Evolutionary conservation across 2,113 vertebrate species (phyloP).

Genomic region (Heterocephalus glaber): DNA sequence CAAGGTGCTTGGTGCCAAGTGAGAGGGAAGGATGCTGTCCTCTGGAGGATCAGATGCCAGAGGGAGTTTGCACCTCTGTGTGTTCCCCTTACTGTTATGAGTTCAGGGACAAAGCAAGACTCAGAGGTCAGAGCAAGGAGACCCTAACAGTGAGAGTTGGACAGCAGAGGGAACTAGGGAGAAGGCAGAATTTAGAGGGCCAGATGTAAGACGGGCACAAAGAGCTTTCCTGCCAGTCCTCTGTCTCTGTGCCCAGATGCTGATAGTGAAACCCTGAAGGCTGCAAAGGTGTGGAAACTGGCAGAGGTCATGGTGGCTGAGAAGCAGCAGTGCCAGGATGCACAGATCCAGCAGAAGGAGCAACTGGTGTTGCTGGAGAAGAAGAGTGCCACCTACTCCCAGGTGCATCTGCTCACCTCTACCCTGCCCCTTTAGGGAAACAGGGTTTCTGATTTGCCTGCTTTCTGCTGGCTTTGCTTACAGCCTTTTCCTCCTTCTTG

Average conservation of each 20-base stretch:
- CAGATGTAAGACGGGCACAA: background rate
- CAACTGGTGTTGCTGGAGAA: slow-evolving; percentile 85
- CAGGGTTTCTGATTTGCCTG: background rate
- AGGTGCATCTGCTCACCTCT: slow-evolving; percentile 63
- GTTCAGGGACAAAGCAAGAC: background rate
- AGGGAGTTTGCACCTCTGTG: background rate
- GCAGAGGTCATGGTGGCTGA: slow-evolving; percentile 85
- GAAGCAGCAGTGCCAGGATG: slow-evolving; percentile 84
- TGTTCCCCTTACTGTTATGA: background rate
- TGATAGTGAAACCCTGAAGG: slow-evolving; percentile 86
- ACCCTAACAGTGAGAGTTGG: background rate
- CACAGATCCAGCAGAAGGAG: slow-evolving; percentile 83
- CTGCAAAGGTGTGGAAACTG: slow-evolving; percentile 85
- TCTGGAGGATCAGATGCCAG: background rate
- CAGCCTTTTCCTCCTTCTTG: background rate
- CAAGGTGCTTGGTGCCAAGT: background rate
- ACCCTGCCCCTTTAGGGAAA: background rate
- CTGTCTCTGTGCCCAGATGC: slow-evolving; percentile 81
- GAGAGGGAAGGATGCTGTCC: background rate
- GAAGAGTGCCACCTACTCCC: slow-evolving; percentile 82
- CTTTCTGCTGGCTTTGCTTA: background rate
- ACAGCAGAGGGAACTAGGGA: background rate
- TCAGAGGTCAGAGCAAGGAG: slow-evolving; percentile 7
- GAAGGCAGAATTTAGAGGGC: background rate
- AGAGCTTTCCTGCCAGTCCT: background rate